These are phyloP conservation scores for Mesochorus sp. DNA, from an alignment of 2,888 invertebrate species.

Conservation along the genomic window DNA sequence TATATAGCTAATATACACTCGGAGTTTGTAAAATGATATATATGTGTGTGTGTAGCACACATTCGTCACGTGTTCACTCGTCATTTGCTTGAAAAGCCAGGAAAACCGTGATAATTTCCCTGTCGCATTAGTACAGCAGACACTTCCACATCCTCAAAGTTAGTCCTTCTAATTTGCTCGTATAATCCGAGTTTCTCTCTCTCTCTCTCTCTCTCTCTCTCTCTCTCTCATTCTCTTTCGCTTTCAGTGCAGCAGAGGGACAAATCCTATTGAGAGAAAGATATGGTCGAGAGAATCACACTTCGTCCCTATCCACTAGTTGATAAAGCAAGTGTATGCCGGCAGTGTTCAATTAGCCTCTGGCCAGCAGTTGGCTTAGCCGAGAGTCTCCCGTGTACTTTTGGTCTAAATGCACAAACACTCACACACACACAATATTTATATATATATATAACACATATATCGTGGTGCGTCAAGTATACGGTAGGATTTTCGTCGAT, in stretches of 20 bases:
- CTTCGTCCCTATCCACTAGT: slow-evolving; percentile 18
- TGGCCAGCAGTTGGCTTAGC: slow-evolving; percentile 54
- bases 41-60: not conserved
- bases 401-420: not conserved
- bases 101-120: slow-evolving; percentile 56
- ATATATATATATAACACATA: not conserved
- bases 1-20: too few relatives aligned
- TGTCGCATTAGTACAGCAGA: slow-evolving; percentile 50
- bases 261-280: too few relatives aligned
- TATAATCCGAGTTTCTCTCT: slow-evolving; percentile 57
- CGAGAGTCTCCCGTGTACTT: slow-evolving; percentile 21
- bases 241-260: too few relatives aligned
- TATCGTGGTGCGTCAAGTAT: not conserved
- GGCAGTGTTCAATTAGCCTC: slow-evolving; percentile 52
- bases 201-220: too few relatives aligned
- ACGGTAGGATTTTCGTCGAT: slow-evolving; percentile 27
- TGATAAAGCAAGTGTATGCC: slow-evolving; percentile 31
- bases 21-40: not conserved
- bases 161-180: slow-evolving; percentile 58
- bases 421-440: not conserved
- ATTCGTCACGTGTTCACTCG: slow-evolving; percentile 19
- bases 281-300: slow-evolving; percentile 3
- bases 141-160: slow-evolving; percentile 47
- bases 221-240: too few relatives aligned
- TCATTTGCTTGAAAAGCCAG: slow-evolving; percentile 41